phyloP scores from a whole-genome alignment of 2,888 invertebrate species.

The Trichogramma dendrolimi region DNA sequence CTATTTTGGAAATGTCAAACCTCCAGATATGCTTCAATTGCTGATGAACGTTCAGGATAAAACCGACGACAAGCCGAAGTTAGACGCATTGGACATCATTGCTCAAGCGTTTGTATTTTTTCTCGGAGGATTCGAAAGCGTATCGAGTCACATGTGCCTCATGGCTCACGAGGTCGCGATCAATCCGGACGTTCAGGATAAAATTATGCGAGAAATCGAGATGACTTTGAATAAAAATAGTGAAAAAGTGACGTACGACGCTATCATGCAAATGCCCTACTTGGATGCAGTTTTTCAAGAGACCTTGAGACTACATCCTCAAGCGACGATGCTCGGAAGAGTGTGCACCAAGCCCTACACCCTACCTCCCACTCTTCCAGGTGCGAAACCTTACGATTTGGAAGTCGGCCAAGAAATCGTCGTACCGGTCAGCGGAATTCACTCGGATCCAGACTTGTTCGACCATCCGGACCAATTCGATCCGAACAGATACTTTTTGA shows the following conservation, averaged over 20 bases:
- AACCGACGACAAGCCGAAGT: slow-evolving; percentile 12
- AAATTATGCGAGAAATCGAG: slow-evolving; percentile 41
- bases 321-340: slow-evolving; percentile 37
- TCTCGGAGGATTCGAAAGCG: slow-evolving; percentile 41
- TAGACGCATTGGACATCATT: slow-evolving; percentile 47
- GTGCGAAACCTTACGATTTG: slow-evolving; percentile 37
- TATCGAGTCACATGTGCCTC: slow-evolving; percentile 35
- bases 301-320: slow-evolving; percentile 40
- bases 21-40: slow-evolving; percentile 61
- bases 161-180: slow-evolving; percentile 33
- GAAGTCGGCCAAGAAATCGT: slow-evolving; percentile 39
- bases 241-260: slow-evolving; percentile 50
- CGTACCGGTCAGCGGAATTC: slow-evolving; percentile 45
- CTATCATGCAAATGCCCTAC: slow-evolving; percentile 54
- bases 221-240: slow-evolving; percentile 31
- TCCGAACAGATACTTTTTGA: slow-evolving; percentile 43
- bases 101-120: slow-evolving; percentile 38
- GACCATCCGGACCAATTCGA: slow-evolving; percentile 48
- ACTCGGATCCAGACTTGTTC: slow-evolving; percentile 45
- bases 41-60: slow-evolving; percentile 52
- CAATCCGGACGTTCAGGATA: slow-evolving; percentile 36
- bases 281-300: slow-evolving; percentile 55
- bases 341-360: slow-evolving; percentile 41
- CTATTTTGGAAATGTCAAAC: slow-evolving; percentile 39
- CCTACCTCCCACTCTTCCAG: slow-evolving; percentile 42